Conservation (phyloP, 1,140 invertebrate genomes). For the Pinna nobilis region DNA sequence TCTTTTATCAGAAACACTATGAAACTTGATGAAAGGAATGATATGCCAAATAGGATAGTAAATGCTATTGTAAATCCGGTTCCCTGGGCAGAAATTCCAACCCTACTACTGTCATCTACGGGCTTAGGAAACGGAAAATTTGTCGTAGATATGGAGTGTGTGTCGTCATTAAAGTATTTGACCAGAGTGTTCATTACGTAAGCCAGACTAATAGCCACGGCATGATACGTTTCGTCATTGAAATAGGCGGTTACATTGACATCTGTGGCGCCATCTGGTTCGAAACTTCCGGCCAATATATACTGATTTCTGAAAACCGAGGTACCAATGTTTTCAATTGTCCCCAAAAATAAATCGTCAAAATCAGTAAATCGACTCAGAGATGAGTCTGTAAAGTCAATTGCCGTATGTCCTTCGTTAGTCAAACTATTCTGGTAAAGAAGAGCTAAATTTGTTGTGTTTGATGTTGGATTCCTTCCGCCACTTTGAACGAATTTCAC, state of each 20-base stretch:
- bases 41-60: conserved; percentile 78
- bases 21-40: conserved; percentile 82
- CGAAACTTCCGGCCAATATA: conserved; percentile 24
- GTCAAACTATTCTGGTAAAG: neutral
- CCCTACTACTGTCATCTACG: neutral
- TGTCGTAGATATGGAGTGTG: conserved; percentile 18
- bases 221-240: conserved; percentile 79
- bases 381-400: neutral
- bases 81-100: neutral
- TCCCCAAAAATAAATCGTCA: conserved; percentile 15
- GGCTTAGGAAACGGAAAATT: conserved; percentile 42
- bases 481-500: neutral
- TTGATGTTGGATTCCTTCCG: neutral
- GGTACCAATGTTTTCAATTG: conserved; percentile 13
- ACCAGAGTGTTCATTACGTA: conserved; percentile 79
- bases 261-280: neutral
- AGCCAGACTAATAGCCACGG: conserved; percentile 79
- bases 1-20: conserved; percentile 82
- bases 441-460: neutral
- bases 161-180: conserved; percentile 49
- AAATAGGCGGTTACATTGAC: conserved; percentile 62
- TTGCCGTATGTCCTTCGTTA: neutral
- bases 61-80: conserved; percentile 68
- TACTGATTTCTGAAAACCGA: conserved; percentile 29
- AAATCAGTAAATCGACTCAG: neutral